phyloP scores from a whole-genome alignment of 2,888 invertebrate species.

The Oithona nana region DNA sequence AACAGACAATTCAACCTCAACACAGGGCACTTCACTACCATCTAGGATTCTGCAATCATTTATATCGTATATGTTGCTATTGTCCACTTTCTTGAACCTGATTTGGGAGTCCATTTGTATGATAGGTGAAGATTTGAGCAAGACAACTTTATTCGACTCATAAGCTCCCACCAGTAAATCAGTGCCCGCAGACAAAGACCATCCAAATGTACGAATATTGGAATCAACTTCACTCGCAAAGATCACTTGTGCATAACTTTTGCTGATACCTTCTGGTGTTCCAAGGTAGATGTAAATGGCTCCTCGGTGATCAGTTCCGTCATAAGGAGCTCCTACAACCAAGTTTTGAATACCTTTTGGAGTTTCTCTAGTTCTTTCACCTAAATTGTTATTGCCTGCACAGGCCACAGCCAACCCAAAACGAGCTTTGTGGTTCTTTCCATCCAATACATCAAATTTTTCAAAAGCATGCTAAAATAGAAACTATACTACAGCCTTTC shows the following conservation, averaged over 20 bases:
- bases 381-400: conserved; percentile 78
- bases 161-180: conserved; percentile 46
- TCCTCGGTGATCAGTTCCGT: conserved; percentile 51
- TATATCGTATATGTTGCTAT: conserved; percentile 57
- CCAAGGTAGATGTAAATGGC: conserved; percentile 90
- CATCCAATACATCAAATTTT: conserved; percentile 46
- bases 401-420: conserved; percentile 73
- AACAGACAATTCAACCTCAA: conserved; percentile 53
- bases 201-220: conserved; percentile 64
- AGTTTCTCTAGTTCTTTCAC: conserved; percentile 39
- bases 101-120: conserved; percentile 61
- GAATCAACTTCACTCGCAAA: conserved; percentile 28
- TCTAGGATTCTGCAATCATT: conserved; percentile 47
- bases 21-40: conserved; percentile 47
- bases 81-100: conserved; percentile 44
- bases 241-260: conserved; percentile 55
- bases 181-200: conserved; percentile 74
- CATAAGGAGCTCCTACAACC: conserved; percentile 77
- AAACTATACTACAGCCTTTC: neutral
- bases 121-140: conserved; percentile 44
- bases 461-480: conserved; percentile 33
- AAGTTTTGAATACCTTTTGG: conserved; percentile 36
- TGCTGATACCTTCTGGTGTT: conserved; percentile 51
- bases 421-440: conserved; percentile 58
- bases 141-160: conserved; percentile 29